phyloP scores from a whole-genome alignment of 2,888 invertebrate species.

The Zygogramma bicolorata region DNA sequence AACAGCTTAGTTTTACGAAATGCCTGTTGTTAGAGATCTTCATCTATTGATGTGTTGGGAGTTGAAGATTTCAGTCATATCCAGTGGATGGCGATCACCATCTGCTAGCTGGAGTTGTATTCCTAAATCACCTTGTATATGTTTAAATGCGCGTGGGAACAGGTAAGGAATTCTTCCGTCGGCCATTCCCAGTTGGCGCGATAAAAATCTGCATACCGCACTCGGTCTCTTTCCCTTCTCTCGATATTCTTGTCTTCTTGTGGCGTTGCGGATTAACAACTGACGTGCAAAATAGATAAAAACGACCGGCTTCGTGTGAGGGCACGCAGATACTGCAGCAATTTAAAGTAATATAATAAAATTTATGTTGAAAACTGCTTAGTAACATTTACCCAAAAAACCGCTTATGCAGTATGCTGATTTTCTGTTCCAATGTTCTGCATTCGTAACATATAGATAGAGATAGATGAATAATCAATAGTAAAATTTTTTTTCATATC shows the following conservation, averaged over 20 bases:
- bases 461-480: no score
- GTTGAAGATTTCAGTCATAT: not conserved
- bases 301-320: not conserved
- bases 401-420: no score
- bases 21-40: no score
- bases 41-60: no score
- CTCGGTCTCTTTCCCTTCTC: not conserved
- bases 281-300: not conserved
- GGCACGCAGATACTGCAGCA: not conserved
- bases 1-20: no score
- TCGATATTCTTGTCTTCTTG: not conserved
- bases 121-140: not conserved
- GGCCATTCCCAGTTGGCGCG: constrained; percentile 42
- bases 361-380: no score
- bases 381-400: no score
- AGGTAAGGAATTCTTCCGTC: constrained; percentile 40
- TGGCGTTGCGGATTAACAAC: not conserved
- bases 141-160: constrained; percentile 38
- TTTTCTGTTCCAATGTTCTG: no score
- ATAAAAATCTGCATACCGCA: constrained; percentile 43
- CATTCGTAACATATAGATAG: no score
- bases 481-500: no score
- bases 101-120: not conserved
- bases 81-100: no score
- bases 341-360: no score